Base-by-base conservation (phyloP, 2,888 invertebrate genomes). In the Nomada fucata region DNA sequence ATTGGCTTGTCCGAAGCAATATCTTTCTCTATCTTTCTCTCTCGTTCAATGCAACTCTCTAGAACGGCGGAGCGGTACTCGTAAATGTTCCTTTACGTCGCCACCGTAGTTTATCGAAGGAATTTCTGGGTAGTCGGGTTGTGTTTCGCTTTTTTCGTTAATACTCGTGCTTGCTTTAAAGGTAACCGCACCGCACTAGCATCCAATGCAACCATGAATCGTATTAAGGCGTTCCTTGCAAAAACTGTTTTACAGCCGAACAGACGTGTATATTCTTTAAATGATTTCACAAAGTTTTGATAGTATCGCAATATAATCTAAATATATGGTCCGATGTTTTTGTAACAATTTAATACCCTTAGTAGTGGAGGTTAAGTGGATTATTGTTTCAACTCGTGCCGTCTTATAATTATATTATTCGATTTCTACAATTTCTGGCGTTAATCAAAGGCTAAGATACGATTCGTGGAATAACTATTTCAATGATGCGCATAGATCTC, bases 1-100 rank as follows among this genome's bases (percentile, higher is more conserved):
- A 88, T 88, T 89, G 86, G 82, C 76, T 81, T 77, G 83, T 86
- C 76, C 74, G 64, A 84, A 77, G 78, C 83, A 83, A 83, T 88
- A 83, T 79, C 69, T 71, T 53, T 65, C 55, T 72, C 64, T 50
- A 60, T 76, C 72, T 76, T 72, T 65, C 59, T 85, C 73, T 60
- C 42, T n/a, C 76, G 11, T 64, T 47, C 64, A 15, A 52, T 70
- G 29, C 47, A 63, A 65, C 44, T 77, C 47, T 23, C 26, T 13
- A 23, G n/a, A 71, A 11, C 10, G 65, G 47, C 50, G 36, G 29
- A 61, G 5, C 29, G n/a, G 23, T 44, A 44, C 79, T 79, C 74
- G 74, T 70, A 72, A 81, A 74, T 29, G 64, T 70, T 73, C 55
- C 57, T 60, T 74, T 59, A 64, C 13, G 36, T 55, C 64, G n/a